Percentiles rank a stretch among this genome's conserved stretches.
Conservation (phyloP, 2,797 vertebrate species). For the Sebastes variabilis region DNA sequence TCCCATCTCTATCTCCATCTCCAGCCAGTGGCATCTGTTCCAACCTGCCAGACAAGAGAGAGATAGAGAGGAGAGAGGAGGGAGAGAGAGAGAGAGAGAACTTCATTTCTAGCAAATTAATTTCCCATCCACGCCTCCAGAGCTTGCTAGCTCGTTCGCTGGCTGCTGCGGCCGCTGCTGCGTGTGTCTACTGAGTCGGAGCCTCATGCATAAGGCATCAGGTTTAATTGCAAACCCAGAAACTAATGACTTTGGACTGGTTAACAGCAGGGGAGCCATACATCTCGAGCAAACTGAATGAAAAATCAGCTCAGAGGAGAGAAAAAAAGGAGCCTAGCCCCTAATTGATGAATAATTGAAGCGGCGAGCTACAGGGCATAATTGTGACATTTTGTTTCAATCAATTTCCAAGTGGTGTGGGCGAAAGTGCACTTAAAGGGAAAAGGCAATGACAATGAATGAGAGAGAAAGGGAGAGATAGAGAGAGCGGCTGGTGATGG, state of each 20-base stretch:
- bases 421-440: constrained; percentile 85
- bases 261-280: constrained; percentile 90
- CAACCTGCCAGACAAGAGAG: constrained; percentile 70
- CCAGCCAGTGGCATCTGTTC: constrained; percentile 79
- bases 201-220: constrained; percentile 89
- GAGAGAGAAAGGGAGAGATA: constrained; percentile 68
- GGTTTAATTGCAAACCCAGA: constrained; percentile 91
- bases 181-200: constrained; percentile 80
- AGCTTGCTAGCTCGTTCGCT: constrained; percentile 77
- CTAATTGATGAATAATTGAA: constrained; percentile 92
- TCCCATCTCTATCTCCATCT: constrained; percentile 64
- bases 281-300: constrained; percentile 87
- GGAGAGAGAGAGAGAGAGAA: constrained; percentile 62
- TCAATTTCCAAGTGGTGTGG: constrained; percentile 86
- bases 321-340: constrained; percentile 77
- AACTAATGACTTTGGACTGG: constrained; percentile 91
- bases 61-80: constrained; percentile 24
- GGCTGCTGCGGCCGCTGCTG: constrained; percentile 70
- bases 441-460: constrained; percentile 77
- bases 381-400: constrained; percentile 91
- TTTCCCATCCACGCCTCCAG: constrained; percentile 84
- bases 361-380: constrained; percentile 85
- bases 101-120: constrained; percentile 85
- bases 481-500: constrained; percentile 56
- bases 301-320: constrained; percentile 85